Evolutionary conservation across 2,888 invertebrate genomes (phyloP).

Genomic region (Dolichopus griseipennis): DNA sequence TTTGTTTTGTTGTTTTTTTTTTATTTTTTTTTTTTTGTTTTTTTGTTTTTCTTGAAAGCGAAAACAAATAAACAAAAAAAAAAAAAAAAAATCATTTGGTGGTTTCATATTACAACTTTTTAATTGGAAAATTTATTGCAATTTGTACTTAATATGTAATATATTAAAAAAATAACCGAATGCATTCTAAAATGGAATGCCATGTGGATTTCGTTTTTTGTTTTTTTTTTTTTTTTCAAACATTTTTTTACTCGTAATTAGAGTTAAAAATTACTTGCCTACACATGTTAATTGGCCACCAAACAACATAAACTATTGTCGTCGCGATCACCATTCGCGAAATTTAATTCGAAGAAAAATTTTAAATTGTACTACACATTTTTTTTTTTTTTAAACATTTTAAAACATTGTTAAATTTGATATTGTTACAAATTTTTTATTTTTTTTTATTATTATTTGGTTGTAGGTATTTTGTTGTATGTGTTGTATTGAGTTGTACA

Average conservation of each 20-base stretch:
- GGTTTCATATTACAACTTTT: neutral
- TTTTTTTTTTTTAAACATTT: neutral
- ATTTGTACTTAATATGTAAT: neutral
- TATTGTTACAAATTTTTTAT: neutral
- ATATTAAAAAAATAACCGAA: too few species aligned
- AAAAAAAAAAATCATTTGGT: neutral
- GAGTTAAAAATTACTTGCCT: constrained; percentile 9
- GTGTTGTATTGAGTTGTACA: neutral
- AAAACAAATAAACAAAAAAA: too few species aligned
- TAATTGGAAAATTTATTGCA: neutral
- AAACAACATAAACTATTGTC: too few species aligned
- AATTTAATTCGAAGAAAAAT: neutral
- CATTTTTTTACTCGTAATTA: neutral
- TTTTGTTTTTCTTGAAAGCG: neutral
- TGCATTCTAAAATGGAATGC: too few species aligned
- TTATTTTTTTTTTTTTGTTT: neutral
- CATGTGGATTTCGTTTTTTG: neutral
- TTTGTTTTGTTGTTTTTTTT: too few species aligned
- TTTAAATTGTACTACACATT: neutral
- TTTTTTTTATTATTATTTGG: too few species aligned
- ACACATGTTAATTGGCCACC: constrained; percentile 8
- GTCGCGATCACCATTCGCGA: neutral
- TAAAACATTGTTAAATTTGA: neutral
- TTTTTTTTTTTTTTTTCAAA: constrained; percentile 10
- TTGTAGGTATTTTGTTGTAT: too few species aligned